Conservation (phyloP, 2,113 vertebrate species). For the Nyctibius bracteatus region DNA sequence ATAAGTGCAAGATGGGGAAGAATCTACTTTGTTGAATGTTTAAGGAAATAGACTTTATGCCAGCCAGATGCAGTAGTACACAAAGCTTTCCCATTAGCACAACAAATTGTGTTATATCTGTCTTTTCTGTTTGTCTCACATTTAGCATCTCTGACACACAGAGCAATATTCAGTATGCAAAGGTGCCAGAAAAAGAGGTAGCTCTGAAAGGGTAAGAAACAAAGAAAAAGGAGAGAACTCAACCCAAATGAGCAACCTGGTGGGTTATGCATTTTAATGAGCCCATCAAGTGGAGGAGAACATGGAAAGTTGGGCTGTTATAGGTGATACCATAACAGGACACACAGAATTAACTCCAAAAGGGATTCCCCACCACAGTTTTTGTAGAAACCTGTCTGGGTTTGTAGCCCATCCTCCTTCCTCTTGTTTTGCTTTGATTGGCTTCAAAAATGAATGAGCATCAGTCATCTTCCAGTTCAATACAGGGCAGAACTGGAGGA, state of each 20-base stretch:
- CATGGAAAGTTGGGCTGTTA: background rate
- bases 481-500: background rate
- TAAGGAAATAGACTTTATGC: background rate
- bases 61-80: background rate
- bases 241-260: background rate
- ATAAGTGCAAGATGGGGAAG: background rate
- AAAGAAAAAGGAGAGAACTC: background rate
- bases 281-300: background rate
- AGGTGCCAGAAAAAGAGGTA: background rate
- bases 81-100: background rate
- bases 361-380: accelerated
- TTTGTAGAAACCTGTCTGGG: background rate
- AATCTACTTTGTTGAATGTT: background rate
- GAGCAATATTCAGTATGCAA: background rate
- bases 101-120: background rate
- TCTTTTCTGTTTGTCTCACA: background rate
- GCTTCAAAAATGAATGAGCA: background rate
- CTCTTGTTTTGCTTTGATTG: background rate
- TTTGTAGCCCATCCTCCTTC: background rate
- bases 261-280: background rate
- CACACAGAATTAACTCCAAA: background rate
- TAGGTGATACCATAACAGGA: background rate
- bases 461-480: background rate
- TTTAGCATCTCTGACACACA: background rate
- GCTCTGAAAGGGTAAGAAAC: background rate